A percentile compares a stretch with the other conserved stretches of the same genome.
Conservation (phyloP, 2,113 vertebrate species). For the Ginglymostoma cirratum region DNA sequence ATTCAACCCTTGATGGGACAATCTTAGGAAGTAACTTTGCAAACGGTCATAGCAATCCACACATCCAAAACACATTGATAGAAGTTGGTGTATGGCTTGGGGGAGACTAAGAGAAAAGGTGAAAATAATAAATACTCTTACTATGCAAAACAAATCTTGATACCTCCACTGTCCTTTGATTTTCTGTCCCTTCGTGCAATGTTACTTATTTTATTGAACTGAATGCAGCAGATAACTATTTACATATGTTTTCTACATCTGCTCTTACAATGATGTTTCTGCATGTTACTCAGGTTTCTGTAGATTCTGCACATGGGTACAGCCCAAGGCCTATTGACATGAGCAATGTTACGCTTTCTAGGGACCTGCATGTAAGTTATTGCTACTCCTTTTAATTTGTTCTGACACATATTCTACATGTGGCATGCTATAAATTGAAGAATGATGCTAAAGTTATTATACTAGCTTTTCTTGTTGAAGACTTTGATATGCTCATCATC, state of each 20-base stretch:
- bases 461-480: neutral
- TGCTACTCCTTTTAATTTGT: neutral
- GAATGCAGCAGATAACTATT: no score
- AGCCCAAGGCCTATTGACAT: conserved; percentile 87
- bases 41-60: neutral
- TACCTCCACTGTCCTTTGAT: neutral
- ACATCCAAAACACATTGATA: neutral
- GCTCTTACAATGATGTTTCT: neutral
- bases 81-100: neutral
- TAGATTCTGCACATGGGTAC: conserved; percentile 78
- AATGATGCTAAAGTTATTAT: neutral
- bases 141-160: neutral
- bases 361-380: conserved; percentile 81
- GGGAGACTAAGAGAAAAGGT: neutral
- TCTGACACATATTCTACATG: neutral
- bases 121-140: neutral
- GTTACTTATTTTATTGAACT: neutral
- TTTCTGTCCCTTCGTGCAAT: neutral
- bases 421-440: neutral
- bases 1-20: no score
- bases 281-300: conserved; percentile 62
- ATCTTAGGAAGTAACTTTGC: neutral
- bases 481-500: no score
- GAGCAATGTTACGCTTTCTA: conserved; percentile 90
- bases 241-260: neutral